Evolutionary conservation across 2,113 vertebrate genomes (phyloP), one percentile per base, ranked within the genome.

Genomic region (Noturus placidus): DNA sequence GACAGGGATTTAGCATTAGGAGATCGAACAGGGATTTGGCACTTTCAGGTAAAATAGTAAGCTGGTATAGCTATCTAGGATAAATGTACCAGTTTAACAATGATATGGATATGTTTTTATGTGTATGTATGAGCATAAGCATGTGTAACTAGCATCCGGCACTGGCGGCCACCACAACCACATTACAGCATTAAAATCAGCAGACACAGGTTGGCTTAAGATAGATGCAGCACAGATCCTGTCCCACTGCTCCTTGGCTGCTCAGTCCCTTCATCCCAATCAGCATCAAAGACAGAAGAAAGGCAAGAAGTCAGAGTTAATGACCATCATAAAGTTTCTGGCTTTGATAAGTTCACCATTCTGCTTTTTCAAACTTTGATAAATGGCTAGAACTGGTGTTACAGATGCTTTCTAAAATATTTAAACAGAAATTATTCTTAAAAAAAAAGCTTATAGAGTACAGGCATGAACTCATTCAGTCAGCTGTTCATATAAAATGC

Each of bases 201-300:
- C n/a, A 20, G 20, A 65, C 56, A 82, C 63, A 80, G 52, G 52
- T 85, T 86, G 77, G 65, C 52, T 86, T 63, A 61, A 85, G 17
- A 67, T 20, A 83, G 84, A 83, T 63, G 67, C n/a, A 67, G 67
- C 17, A 38, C 69, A 78, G 78, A 88, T 25, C 30, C 35, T 85
- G 17, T 35, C 11, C 65, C 54, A 84, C 50, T 59, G 35, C 50
- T 77, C 42, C 74, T 84, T 59, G 46, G 17, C 70, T 50, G 33
- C 38, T 81, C 52, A 7, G 4, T 69, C 35, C 59, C 76, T 20
- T 35, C 50, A 84, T 46, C 61, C 76, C 59, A 78, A 82, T 72
- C 38, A 67, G 30, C 38, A 72, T 84, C 82, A 79, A 77, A 85
- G n/a, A 78, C 27, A 52, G 57, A 86, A 63, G 72, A 86, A 86